A percentile compares a stretch with the other conserved stretches of the same genome.
Evolutionary conservation across 1,140 invertebrate genomes (phyloP).

Genomic region (Pseudomyrmex concolor): DNA sequence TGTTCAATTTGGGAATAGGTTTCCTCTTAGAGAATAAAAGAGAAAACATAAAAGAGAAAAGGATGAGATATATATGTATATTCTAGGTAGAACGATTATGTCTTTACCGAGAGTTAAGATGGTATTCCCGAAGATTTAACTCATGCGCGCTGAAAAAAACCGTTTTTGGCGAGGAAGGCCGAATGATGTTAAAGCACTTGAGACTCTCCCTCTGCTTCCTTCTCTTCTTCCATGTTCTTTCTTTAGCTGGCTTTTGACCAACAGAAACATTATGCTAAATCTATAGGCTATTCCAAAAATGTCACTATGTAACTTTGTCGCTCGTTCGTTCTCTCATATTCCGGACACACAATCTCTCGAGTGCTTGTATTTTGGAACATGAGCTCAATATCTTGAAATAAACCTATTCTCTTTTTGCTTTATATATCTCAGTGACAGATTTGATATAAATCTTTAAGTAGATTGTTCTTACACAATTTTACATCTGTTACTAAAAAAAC

Average conservation of each 20-base stretch:
- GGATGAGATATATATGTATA: not conserved
- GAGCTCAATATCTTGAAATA: not conserved
- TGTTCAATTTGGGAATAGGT: not conserved
- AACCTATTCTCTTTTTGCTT: not conserved
- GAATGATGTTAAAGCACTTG: slow-evolving; percentile 70
- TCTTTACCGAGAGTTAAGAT: slow-evolving; percentile 30
- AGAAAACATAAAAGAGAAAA: not conserved
- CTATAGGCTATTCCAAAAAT: slow-evolving; percentile 63
- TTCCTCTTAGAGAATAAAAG: not conserved
- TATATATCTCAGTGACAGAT: too few relatives aligned
- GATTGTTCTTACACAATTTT: too few relatives aligned
- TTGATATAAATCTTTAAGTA: too few relatives aligned
- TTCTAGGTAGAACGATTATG: slow-evolving; percentile 33
- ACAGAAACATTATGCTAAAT: slow-evolving; percentile 44
- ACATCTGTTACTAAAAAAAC: too few relatives aligned
- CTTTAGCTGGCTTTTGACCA: slow-evolving; percentile 40
- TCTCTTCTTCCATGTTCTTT: not conserved
- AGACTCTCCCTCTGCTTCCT: slow-evolving; percentile 16
- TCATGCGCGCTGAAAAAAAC: not conserved
- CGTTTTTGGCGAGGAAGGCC: slow-evolving; percentile 18
- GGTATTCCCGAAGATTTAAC: slow-evolving; percentile 58
- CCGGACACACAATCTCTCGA: not conserved
- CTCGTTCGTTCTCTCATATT: too few relatives aligned
- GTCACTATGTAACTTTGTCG: slow-evolving; percentile 52
- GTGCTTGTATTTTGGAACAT: not conserved